These are phyloP conservation scores for Coregonus ussuriensis DNA, from an alignment of 2,797 vertebrate genomes.

Conservation along the genomic window DNA sequence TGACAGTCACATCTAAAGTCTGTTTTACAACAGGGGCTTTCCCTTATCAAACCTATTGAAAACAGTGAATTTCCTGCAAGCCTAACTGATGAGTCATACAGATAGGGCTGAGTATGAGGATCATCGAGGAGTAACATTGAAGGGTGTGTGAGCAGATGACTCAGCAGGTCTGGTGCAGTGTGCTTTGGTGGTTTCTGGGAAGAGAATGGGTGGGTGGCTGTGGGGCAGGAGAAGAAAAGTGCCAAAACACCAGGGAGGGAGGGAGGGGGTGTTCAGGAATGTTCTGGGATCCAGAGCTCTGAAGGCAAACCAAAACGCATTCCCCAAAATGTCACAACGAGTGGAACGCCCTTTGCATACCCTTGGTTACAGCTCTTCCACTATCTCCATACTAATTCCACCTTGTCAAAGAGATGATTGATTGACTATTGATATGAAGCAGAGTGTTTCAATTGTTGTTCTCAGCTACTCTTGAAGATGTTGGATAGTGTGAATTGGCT, in stretches of 20 bases:
- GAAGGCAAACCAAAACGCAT: conserved; percentile 49
- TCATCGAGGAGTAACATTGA: no score
- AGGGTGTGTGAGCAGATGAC: conserved; percentile 39
- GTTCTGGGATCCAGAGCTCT: conserved; percentile 55
- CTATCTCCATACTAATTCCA: conserved; percentile 10
- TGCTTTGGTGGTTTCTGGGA: conserved; percentile 45
- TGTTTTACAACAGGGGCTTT: neutral
- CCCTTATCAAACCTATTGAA: neutral
- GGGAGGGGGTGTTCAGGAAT: conserved; percentile 49
- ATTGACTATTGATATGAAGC: conserved; percentile 16
- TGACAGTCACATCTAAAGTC: neutral
- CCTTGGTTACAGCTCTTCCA: conserved; percentile 20
- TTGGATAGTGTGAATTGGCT: conserved; percentile 25
- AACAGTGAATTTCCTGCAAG: neutral
- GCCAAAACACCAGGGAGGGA: conserved; percentile 37
- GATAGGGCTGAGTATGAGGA: no score
- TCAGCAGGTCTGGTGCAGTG: conserved; percentile 48
- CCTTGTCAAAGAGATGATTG: conserved; percentile 21
- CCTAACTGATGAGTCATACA: conserved; percentile 2
- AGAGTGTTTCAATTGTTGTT: conserved; percentile 20
- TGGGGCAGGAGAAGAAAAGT: conserved; percentile 21
- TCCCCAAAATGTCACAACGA: conserved; percentile 43
- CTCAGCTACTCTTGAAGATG: conserved; percentile 5
- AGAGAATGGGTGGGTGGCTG: conserved; percentile 31
- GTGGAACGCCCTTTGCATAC: conserved; percentile 39